Conservation (phyloP, 1,140 invertebrate genomes). For the Chionoecetes opilio region DNA sequence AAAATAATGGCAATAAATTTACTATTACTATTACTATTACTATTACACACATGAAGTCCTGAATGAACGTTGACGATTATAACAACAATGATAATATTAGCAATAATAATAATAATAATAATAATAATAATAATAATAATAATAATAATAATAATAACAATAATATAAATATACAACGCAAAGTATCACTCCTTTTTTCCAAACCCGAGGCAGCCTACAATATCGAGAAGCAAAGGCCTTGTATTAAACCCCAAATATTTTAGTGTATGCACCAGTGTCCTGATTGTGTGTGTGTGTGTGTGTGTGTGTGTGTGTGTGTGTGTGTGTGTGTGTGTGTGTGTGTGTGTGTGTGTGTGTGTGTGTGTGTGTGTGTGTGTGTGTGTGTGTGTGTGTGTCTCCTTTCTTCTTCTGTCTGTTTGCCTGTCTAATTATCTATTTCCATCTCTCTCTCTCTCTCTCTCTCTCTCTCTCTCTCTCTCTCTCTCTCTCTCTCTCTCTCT, state of each 20-base stretch:
- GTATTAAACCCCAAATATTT: neutral
- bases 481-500: neutral
- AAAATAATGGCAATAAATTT: no score
- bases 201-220: neutral
- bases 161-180: neutral
- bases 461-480: neutral
- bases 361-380: neutral
- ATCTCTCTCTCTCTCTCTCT: neutral
- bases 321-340: conserved; percentile 18
- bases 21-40: no score
- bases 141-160: neutral
- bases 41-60: neutral
- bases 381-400: neutral
- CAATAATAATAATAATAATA: conserved; percentile 32
- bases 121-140: conserved; percentile 19
- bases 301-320: conserved; percentile 27
- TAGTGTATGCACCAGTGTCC: neutral
- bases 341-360: neutral
- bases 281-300: conserved; percentile 28
- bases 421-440: neutral
- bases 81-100: neutral
- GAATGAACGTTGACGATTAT: neutral
- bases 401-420: neutral
- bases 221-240: neutral
- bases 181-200: no score